Percentiles rank a stretch among this genome's conserved stretches.
These are phyloP conservation scores for Calyptommatus sinebrachiatus DNA, from an alignment of 2,113 vertebrate genomes.

Conservation along the genomic window DNA sequence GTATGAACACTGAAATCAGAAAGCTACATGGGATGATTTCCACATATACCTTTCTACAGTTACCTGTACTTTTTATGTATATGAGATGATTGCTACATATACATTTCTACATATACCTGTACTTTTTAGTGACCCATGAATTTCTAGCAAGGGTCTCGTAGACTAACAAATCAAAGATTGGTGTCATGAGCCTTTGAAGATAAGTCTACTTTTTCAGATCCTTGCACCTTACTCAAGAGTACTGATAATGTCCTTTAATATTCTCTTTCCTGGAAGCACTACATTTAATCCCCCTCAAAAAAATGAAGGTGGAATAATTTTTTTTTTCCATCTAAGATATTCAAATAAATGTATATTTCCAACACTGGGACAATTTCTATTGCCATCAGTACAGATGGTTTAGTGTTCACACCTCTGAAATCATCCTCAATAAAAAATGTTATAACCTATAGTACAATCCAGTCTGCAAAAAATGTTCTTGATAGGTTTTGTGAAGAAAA, in stretches of 20 bases:
- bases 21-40: too few species aligned
- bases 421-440: conserved; percentile 25
- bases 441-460: not conserved
- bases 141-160: too few species aligned
- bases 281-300: not conserved
- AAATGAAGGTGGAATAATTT: not conserved
- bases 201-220: not conserved
- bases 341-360: not conserved
- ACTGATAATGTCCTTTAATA: not conserved
- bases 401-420: not conserved
- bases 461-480: conserved; percentile 26
- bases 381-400: conserved; percentile 5
- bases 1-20: too few species aligned
- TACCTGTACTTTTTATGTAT: too few species aligned
- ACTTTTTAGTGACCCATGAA: too few species aligned
- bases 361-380: conserved; percentile 14
- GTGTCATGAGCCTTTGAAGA: too few species aligned
- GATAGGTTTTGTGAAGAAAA: conserved; percentile 9
- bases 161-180: too few species aligned
- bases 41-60: too few species aligned
- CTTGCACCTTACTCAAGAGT: not conserved
- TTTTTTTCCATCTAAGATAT: not conserved
- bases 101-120: too few species aligned
- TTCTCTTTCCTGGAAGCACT: not conserved
- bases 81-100: too few species aligned